Evolutionary conservation across 2,797 vertebrate species (phyloP).

Genomic region (Onychomys torridus): DNA sequence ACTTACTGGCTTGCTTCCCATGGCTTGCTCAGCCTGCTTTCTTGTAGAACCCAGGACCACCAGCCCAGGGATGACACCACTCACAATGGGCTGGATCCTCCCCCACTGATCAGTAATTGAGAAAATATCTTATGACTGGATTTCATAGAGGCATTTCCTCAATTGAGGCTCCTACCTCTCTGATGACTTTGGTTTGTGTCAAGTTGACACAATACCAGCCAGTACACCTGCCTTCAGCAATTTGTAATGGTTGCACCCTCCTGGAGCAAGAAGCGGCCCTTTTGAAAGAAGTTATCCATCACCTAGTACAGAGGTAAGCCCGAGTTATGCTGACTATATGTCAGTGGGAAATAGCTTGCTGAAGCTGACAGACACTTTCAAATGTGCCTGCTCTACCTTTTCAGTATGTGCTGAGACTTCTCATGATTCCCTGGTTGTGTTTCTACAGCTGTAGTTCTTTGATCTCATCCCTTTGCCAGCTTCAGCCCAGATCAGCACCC

Average conservation of each 20-base stretch:
- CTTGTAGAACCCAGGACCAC: background rate
- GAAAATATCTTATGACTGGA: background rate
- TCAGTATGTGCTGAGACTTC: fast-evolving
- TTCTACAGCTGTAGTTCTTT: background rate
- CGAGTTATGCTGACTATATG: background rate
- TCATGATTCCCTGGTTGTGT: background rate
- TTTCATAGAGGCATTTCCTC: background rate
- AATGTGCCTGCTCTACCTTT: background rate
- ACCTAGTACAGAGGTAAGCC: background rate
- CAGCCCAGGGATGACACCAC: background rate
- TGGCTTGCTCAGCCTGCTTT: background rate
- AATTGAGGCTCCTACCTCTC: background rate
- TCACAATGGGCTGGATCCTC: background rate
- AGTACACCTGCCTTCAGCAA: background rate
- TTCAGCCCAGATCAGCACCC: too few relatives aligned
- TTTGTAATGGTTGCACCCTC: background rate
- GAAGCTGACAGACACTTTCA: background rate
- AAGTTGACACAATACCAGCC: background rate
- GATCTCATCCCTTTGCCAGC: too few relatives aligned
- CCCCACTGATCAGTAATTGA: background rate
- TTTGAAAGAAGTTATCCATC: background rate
- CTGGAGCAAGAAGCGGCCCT: background rate
- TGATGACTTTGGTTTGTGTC: background rate
- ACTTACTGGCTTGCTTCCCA: background rate
- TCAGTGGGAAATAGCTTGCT: background rate